Conservation (phyloP, 2,113 vertebrate species). For the Camarhynchus parvulus region DNA sequence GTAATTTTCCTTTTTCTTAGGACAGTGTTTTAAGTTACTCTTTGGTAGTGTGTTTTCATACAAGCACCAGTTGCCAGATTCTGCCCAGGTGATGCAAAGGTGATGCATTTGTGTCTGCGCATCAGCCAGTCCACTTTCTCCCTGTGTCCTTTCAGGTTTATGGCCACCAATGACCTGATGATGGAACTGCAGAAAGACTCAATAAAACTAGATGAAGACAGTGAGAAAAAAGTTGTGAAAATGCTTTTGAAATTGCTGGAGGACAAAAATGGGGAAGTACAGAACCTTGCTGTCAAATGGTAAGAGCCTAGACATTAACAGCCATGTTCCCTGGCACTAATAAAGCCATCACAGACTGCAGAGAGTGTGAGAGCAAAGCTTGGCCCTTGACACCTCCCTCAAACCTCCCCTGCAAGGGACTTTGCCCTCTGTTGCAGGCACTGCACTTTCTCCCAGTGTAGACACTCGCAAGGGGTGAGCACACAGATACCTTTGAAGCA, state of each 20-base stretch:
- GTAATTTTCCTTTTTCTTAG: neutral
- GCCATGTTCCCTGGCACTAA: rapidly evolving
- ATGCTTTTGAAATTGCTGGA: conserved; percentile 92
- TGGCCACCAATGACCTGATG: conserved; percentile 98
- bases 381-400: neutral
- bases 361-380: neutral
- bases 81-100: neutral
- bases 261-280: conserved; percentile 95
- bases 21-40: neutral
- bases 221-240: conserved; percentile 90
- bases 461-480: neutral
- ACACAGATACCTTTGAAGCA: neutral
- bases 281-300: conserved; percentile 96
- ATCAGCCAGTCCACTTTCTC: neutral
- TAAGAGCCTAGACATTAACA: conserved; percentile 45
- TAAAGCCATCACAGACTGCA: neutral
- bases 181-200: conserved; percentile 95
- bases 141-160: conserved; percentile 79
- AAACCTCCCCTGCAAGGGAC: neutral
- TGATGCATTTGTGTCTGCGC: neutral
- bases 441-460: neutral
- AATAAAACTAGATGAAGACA: conserved; percentile 95
- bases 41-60: neutral
- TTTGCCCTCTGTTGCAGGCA: neutral
- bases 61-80: neutral